Base-by-base conservation (phyloP, 1,140 invertebrate species). In the Augochlora pura region DNA sequence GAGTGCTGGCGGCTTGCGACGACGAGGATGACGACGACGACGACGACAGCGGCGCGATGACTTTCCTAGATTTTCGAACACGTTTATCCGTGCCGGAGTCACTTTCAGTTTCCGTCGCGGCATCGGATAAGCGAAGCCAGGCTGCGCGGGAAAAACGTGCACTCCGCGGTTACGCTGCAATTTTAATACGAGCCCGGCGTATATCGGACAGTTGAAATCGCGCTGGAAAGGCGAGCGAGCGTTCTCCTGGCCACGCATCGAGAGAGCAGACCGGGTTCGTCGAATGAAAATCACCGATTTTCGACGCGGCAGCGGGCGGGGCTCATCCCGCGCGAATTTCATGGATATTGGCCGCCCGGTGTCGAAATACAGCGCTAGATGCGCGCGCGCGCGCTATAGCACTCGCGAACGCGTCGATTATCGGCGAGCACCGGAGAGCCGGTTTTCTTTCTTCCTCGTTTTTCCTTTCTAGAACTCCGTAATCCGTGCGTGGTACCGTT, bases 41-140 rank as follows among this genome's bases (percentile, higher is more conserved):
- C 32, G 32, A 71, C 52, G 49, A 74, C 49, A 16, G 49, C 32
- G 21, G 32, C 1, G 16, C 57, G 67, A 52, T 57, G 38, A 63
- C 74, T 85, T 85, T 65, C 71, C 52, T 68, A 81, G 59, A 80
- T 82, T 82, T 86, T 74, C 65, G 85, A 85, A 80, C 76, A 52
- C 46, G 54, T 38, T 62, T 32, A 46, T 32, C 10, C 57, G 39
- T 67, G 8, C 59, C 21, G 59, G 23, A 42, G 59, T 67, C 59
- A 71, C 80, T 86, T 86, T 86, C 83, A 63, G 49, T 86, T 85
- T 85, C 83, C 70, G 65, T 18, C 39, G n/a, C 7, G 46, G 23
- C 52, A 52, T 52, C 49, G 12, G 65, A 69, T 77, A n/a, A 42
- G 62, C 12, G 70, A 86, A 27, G 57, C 14, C 23, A 57, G 70